A percentile compares a stretch with the other conserved stretches of the same genome.
These are phyloP conservation scores for Aphrocallistes beatrix DNA, from an alignment of 37 sponge, comb jelly and placozoan genomes.

Conservation along the genomic window DNA sequence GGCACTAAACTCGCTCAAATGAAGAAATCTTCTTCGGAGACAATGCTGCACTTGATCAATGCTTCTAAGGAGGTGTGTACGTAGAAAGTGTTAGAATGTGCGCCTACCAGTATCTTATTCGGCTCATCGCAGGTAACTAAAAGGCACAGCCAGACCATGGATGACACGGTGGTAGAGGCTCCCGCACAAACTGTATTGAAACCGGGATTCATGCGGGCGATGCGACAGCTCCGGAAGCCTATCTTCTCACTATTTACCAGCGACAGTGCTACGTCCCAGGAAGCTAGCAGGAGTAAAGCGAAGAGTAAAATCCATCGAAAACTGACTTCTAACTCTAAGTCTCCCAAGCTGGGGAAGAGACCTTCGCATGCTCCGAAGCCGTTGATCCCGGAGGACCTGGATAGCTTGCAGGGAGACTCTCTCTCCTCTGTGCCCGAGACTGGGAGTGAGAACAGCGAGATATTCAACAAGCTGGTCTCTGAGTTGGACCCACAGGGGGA, in stretches of 20 bases:
- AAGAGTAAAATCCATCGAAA: neutral
- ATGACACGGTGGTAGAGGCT: neutral
- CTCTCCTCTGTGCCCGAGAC: constrained; percentile 15
- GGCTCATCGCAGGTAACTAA: neutral
- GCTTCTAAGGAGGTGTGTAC: constrained; percentile 2
- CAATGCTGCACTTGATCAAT: neutral
- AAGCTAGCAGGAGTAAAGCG: neutral
- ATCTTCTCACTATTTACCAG: neutral
- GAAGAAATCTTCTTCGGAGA: neutral
- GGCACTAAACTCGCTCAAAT: neutral
- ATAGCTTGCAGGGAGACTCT: neutral
- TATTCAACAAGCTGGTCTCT: constrained; percentile 16
- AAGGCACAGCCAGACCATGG: neutral
- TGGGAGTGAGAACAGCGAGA: constrained; percentile 6
- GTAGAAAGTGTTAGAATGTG: neutral
- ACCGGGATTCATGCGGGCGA: neutral
- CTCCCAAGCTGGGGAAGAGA: neutral
- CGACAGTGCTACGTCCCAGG: neutral
- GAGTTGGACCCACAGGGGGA: neutral
- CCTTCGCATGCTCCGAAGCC: neutral
- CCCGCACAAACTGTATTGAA: neutral
- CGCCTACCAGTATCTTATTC: neutral
- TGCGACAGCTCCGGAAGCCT: constrained; percentile 7
- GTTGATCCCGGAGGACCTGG: neutral
- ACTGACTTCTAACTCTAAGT: neutral